phyloP scores from a whole-genome alignment of 2,888 invertebrate genomes.

The Meandrusa payeni region DNA sequence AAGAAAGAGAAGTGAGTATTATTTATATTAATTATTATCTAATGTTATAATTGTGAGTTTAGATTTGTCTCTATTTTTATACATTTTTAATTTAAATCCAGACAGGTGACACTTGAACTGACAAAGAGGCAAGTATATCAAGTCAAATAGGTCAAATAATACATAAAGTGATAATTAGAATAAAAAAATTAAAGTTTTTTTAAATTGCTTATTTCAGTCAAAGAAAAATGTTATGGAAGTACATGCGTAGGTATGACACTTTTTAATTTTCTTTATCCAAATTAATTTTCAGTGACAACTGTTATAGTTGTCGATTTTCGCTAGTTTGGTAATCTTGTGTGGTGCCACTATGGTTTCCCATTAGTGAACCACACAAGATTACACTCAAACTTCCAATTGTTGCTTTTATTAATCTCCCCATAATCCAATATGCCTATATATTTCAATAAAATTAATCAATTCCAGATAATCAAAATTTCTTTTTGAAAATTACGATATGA shows the following conservation, averaged over 20 bases:
- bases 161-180: slow-evolving; percentile 13
- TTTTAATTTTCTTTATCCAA: slow-evolving; percentile 7
- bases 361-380: too few relatives aligned
- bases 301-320: too few relatives aligned
- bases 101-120: slow-evolving; percentile 68
- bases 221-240: slow-evolving; percentile 68
- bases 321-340: too few relatives aligned
- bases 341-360: too few relatives aligned
- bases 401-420: too few relatives aligned
- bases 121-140: slow-evolving; percentile 72
- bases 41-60: slow-evolving; percentile 32
- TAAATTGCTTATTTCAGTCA: slow-evolving; percentile 62
- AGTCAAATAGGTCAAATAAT: slow-evolving; percentile 24
- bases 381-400: too few relatives aligned
- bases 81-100: slow-evolving; percentile 52
- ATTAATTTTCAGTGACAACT: too few relatives aligned
- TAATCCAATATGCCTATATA: too few relatives aligned
- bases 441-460: too few relatives aligned
- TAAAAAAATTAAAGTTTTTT: slow-evolving; percentile 22
- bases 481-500: too few relatives aligned
- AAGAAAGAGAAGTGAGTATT: slow-evolving; percentile 86
- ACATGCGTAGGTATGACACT: slow-evolving; percentile 63
- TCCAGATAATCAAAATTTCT: too few relatives aligned
- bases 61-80: slow-evolving; percentile 44
- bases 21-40: slow-evolving; percentile 25